Base-by-base conservation (phyloP, 2,797 vertebrate genomes). In the Clarias platycephalus region DNA sequence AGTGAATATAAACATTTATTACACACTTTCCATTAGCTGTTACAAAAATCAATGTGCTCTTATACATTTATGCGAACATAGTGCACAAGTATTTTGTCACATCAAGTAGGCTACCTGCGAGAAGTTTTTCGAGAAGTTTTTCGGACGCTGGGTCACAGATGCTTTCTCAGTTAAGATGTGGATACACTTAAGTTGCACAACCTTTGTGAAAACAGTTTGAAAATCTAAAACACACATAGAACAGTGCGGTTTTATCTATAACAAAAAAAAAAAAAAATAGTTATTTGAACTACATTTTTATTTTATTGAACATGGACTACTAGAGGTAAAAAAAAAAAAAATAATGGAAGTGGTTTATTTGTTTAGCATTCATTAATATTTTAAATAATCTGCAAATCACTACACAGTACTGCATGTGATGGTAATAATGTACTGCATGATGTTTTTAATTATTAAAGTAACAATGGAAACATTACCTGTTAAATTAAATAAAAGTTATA, bases 1-100 rank as follows among this genome's bases (percentile, higher is more conserved):
- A 44, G 24, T 62, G 75, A 71, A 77, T 84, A 87, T 72, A 86
- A 88, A 89, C 77, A 88, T 88, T 88, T 89, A 88, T 85, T 82
- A 60, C 37, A 76, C 66, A 81, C 49, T 75, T 77, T 53, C 64
- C 34, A 13, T 83, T 58, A 80, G 70, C 79, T 44, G 63, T 82
- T 86, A 90, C 86, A 87, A 87, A 88, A 88, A 80, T 75, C 20
- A 74, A 57, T 72, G 76, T 83, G 57, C 82, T 71, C 76, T 83
- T 83, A 76, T 40, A 79, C 63, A 71, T 34, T 68, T 80, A 81
- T 49, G 78, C 83, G 1, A 77, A 62, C 57, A 82, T 82, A 84
- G 80, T 83, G 75, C 80, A 87, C 71, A 82, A 68, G 34, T 80
- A 86, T 85, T 74, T 76, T 55, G 4, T 74, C 86, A 89, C 81